Base-by-base conservation (phyloP, 2,888 invertebrate species). In the Drosophila birchii region DNA sequence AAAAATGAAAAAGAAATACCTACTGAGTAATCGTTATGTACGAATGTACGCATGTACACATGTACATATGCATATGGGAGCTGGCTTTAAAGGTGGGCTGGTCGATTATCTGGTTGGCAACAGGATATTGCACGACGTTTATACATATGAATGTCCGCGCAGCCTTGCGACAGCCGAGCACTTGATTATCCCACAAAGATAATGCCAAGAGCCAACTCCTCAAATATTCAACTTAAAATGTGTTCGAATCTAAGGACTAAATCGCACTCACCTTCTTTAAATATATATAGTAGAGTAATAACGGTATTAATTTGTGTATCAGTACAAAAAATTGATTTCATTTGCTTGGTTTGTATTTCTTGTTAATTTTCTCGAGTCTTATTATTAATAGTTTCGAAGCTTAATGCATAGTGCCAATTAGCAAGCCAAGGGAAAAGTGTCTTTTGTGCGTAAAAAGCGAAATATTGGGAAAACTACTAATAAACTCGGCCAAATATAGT, bases 1-100 rank as follows among this genome's bases (percentile, higher is more conserved):
- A 61, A 61, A 61, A 61, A 61, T 44, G 61, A 44, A 61, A 61
- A 61, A 61, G 26, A 61, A 61, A 61, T 61, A 61, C 58, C 57
- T 61, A 61, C 61, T 61, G 58, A 58, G 61, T 36, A 57, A 61
- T 61, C 61, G 58, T 9, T 58, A 36, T 20, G n/a, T 32, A 34
- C 23, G 34, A 14, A 12, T 6, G 29, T 29, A 32, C n/a, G 41
- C 9, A 43, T 43, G 43, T 43, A 20, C 38, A 11, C 6, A 53
- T 41, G 32, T 60, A 26, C 26, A 26, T 4, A 41, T 23, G n/a
- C 14, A 36, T 34, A 56, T 26, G 18, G 23, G 61, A 57, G 61
- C 61, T 36, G 26, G 57, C 61, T 56, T 57, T 14, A 57, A 61
- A 61, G 61, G 39, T 43, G 64, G 45, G 43, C 62, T 62, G 62